Conservation (phyloP, 2,113 vertebrate genomes). For the Castor canadensis region DNA sequence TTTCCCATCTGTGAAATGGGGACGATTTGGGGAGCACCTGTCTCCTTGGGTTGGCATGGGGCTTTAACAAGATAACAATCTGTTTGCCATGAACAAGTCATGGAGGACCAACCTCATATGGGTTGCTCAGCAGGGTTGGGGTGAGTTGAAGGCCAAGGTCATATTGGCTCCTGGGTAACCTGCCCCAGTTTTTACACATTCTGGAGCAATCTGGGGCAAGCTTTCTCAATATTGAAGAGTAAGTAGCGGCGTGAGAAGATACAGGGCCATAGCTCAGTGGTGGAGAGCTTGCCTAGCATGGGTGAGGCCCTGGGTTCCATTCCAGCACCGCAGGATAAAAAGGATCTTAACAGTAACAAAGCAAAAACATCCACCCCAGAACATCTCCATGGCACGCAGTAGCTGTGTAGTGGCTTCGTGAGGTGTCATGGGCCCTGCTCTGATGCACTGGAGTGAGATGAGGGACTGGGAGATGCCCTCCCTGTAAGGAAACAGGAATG, state of each 20-base stretch:
- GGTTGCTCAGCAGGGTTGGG: background rate
- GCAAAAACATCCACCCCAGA: background rate
- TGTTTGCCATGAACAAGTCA: background rate
- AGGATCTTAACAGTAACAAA: background rate
- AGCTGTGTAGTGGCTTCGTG: background rate
- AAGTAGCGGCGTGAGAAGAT: background rate
- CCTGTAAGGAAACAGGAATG: background rate
- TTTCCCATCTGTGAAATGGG: background rate
- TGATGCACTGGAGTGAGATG: fast-evolving
- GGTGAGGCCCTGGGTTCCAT: background rate
- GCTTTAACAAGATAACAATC: background rate
- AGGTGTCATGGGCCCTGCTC: fast-evolving
- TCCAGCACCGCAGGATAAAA: too few relatives aligned
- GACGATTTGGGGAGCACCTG: background rate
- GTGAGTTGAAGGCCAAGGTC: fast-evolving
- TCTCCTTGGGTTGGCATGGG: background rate
- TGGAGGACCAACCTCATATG: too few relatives aligned
- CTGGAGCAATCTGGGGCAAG: background rate
- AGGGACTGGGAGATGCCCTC: fast-evolving
- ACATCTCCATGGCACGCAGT: background rate
- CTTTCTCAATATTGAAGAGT: background rate
- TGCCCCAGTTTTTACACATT: background rate
- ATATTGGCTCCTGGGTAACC: background rate
- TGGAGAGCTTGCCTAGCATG: background rate
- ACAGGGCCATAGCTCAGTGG: too few relatives aligned